Base-by-base conservation (phyloP, 1,140 invertebrate species). In the Drusus annulatus region DNA sequence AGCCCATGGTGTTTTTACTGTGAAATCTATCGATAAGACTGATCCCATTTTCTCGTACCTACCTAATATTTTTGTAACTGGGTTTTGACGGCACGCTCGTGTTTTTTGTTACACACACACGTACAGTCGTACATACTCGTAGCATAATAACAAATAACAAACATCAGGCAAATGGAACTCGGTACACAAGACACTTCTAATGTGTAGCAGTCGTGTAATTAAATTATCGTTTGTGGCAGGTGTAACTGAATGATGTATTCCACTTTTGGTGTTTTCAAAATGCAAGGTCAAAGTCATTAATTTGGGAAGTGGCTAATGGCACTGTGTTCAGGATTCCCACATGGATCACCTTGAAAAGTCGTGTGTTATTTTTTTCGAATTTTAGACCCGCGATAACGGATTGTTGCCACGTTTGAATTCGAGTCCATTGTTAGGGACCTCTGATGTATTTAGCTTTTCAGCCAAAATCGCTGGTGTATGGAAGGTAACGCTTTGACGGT, bases 271-370 rank as follows among this genome's bases (percentile, higher is more conserved):
- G 65, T 45, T 69, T 75, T 25, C 19, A 25, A 31, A 60, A 16
- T 52, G 3, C 51, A 75, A 75, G 71, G 71, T 54, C 71, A 60
- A 3, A 56, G 71, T 45, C 71, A 75, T 75, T 75, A 75, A 75
- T 75, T 75, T 75, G 16, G 65, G 65, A 69, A 69, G 65, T 69
- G 65, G 31, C 21, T 69, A 45, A 69, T 69, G 71, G 69, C 51
- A 13, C 17, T 25, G 3, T 21, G 15, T 60, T 60, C 54, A 19
- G 50, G 71, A 75, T 75, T 75, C 71, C 71, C 71, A 75, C 71
- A 75, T 31, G 51, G 17, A 7, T 75, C 71, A 75, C 71, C 71
- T 75, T 75, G 19, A 75, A 28, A 28, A 10, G 17, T 36, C 19
- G 23, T 69, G 56, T 56, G 17, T 58, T 58, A 16, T 54, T 75